These are phyloP conservation scores for Drosophila simulans DNA, from an alignment of 1,140 invertebrate genomes.

Conservation along the genomic window DNA sequence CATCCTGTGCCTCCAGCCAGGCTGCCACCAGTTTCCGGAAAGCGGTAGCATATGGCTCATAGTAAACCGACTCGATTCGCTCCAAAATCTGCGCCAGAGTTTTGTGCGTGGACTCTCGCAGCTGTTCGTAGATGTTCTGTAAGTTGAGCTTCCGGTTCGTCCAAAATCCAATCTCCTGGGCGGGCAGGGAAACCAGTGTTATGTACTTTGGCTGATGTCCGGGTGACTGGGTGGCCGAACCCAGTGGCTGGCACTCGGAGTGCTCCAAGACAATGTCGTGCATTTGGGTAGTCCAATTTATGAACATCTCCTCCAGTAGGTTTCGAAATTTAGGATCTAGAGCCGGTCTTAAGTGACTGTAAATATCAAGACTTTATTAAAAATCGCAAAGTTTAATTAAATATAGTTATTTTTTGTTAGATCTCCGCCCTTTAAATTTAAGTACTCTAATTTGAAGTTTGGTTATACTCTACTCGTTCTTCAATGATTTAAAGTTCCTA, in stretches of 20 bases:
- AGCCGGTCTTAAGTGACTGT: constrained; percentile 70
- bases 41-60: constrained; percentile 88
- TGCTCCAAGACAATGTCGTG: constrained; percentile 86
- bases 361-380: too few relatives aligned
- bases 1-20: constrained; percentile 88
- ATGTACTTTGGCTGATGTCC: constrained; percentile 37
- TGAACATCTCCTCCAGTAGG: constrained; percentile 90
- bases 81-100: constrained; percentile 92
- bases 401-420: too few relatives aligned
- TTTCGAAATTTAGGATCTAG: constrained; percentile 88
- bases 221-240: background rate
- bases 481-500: background rate
- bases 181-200: constrained; percentile 87
- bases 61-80: constrained; percentile 90
- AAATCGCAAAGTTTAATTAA: too few relatives aligned
- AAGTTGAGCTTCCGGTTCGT: constrained; percentile 89
- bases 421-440: background rate
- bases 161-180: constrained; percentile 91
- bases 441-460: background rate
- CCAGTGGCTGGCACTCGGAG: constrained; percentile 48
- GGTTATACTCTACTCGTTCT: background rate
- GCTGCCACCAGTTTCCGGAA: constrained; percentile 89
- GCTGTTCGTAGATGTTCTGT: constrained; percentile 93
- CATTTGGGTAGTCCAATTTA: constrained; percentile 91
- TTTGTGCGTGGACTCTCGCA: constrained; percentile 90